Evolutionary conservation across 2,797 vertebrate genomes (phyloP), one percentile per base, ranked within the genome.

Genomic region (Coregonus suidteri): DNA sequence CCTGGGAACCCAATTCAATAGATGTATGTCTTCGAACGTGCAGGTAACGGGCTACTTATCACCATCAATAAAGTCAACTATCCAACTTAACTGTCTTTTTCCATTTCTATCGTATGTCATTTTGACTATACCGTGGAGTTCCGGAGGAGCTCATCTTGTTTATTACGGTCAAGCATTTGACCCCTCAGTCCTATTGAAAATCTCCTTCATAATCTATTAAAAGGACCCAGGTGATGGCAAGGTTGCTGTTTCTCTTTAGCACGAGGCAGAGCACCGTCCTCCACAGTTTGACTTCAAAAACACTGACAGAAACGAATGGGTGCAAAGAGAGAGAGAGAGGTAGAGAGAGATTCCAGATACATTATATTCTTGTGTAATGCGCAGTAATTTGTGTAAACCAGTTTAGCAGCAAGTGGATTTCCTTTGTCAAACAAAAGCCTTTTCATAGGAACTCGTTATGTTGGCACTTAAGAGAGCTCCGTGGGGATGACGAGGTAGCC

Each of bases 351-450:
- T 15, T 31, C 7, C 25, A 47, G 18, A 30, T 18, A n/a, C 56
- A 76, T 65, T 62, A 74, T 41, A 30, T 62, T 78, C 47, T 79
- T 75, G 59, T 25, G 73, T 73, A 47, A 47, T 11, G 41, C 9
- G 11, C 41, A 47, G 41, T 47, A 47, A 47, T 47, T 47, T 47
- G 41, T 47, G 41, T 47, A 47, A 47, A 11, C 54, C 56, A 80
- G 77, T 79, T 77, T 31, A 37, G 71, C 76, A 76, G 54, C 0
- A 0, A 59, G 56, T 68, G 14, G 72, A 81, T 83, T 78, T 77
- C 30, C 41, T 86, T 78, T 85, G 83, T 86, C 62, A 68, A 85
- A 76, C 68, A 82, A 77, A 79, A 77, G 71, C 65, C 71, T 84
- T 79, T 78, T 74, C 16, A 82, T 74, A 80, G 59, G 4, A 73